These are phyloP conservation scores for Oncorhynchus gorbuscha DNA, from an alignment of 2,113 vertebrate genomes.

Conservation along the genomic window DNA sequence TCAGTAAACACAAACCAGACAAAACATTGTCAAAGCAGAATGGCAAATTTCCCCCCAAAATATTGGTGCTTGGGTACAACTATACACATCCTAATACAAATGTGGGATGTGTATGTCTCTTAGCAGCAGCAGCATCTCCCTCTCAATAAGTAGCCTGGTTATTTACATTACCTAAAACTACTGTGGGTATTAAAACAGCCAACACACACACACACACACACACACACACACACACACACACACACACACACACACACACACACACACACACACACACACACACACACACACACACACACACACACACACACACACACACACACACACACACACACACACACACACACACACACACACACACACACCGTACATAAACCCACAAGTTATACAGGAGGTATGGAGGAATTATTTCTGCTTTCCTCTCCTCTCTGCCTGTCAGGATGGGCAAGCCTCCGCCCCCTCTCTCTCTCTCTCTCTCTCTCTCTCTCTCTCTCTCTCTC, in stretches of 20 bases:
- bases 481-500: too few species aligned
- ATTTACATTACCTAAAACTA: constrained; percentile 29
- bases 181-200: constrained; percentile 34
- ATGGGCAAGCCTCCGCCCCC: constrained; percentile 35
- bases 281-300: not conserved
- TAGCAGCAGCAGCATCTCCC: constrained; percentile 8
- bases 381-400: constrained; percentile 64
- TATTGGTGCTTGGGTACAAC: not conserved
- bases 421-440: constrained; percentile 56
- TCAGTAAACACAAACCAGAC: too few species aligned
- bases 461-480: too few species aligned
- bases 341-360: too few species aligned
- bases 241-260: too few species aligned
- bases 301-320: not conserved
- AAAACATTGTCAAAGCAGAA: too few species aligned
- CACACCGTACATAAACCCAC: constrained; percentile 15
- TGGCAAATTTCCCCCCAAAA: not conserved
- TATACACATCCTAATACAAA: not conserved
- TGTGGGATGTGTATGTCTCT: not conserved
- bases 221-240: too few species aligned
- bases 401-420: constrained; percentile 62
- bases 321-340: constrained; percentile 8
- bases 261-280: constrained; percentile 13
- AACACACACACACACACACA: constrained; percentile 4
- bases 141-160: constrained; percentile 34